Percentiles rank a stretch among this genome's conserved stretches.
Conservation (phyloP, 2,113 vertebrate genomes). For the Percopsis transmontana region DNA sequence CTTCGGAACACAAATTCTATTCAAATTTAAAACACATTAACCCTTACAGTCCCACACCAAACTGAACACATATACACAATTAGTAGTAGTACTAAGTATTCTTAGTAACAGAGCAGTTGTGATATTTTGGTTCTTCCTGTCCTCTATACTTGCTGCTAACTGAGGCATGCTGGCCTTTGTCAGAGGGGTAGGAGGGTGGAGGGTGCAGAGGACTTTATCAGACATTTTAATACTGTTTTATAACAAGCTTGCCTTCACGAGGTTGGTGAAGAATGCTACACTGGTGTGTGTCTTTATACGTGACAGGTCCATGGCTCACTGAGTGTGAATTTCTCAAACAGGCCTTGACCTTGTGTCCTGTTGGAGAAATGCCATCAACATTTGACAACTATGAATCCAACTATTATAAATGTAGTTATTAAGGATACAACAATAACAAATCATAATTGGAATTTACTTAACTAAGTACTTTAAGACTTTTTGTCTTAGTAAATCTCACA, state of each 20-base stretch:
- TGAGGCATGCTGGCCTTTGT: conserved; percentile 23
- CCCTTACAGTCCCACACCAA: background rate
- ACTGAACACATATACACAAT: background rate
- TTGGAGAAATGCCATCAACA: background rate
- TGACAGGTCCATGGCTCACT: background rate
- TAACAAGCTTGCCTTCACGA: background rate
- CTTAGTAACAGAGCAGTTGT: background rate
- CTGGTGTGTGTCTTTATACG: background rate
- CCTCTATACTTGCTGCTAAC: background rate
- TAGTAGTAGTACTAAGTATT: background rate
- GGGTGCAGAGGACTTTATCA: conserved; percentile 38
- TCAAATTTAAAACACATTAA: background rate
- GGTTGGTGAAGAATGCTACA: no score
- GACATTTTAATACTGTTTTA: conserved; percentile 20
- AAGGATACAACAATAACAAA: no score
- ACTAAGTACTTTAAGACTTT: no score
- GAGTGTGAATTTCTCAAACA: background rate
- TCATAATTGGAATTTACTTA: no score
- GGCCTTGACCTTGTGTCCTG: background rate
- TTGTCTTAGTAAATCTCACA: no score
- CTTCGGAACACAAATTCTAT: background rate
- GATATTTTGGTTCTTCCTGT: background rate
- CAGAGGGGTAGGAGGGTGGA: conserved; percentile 33
- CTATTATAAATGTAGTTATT: no score
- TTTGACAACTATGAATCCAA: no score